Base-by-base conservation (phyloP, 2,888 invertebrate genomes). In the Copidosoma aretas region DNA sequence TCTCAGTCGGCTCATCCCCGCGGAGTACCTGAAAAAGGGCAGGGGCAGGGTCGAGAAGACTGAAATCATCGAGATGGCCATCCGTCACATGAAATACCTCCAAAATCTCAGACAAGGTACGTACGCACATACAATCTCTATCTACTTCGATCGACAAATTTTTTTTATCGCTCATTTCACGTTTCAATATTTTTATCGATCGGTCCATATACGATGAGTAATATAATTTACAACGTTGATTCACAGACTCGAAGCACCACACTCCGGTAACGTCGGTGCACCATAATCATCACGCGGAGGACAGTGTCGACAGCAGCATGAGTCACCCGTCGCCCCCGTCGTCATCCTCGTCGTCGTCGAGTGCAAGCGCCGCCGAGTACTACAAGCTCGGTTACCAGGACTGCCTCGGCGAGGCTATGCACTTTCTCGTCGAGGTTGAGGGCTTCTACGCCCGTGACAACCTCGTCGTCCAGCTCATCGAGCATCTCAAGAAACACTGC, bases 31-130 rank as follows among this genome's bases (percentile, higher is more conserved):
- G 79, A 95, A 97, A 84, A 97, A 97, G 84, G 97, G 97, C 10
- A 90, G 97, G 64, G 97, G 97, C 19, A 88, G 98, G 53, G 94
- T 98, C 60, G 98, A 98, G 84, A 98, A 98, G 86, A 97, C 97
- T 0, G 97, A 98, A 86, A 97, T 98, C 71, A 97, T 98, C 69
- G 97, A 98, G 85, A 96, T 97, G 96, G 97, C 97, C 53, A 97
- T 97, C 73, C 90, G 94, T 67, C 96, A 97, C 80, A 91, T 98
- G 86, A 94, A 95, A 81, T 92, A 92, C 84, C 86, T 98, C 71
- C 95, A 96, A 81, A 91, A 90, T 71, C 86, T 89, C 61, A 82
- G 84, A 61, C 82, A 80, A 75, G 82, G 81, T 39, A 17, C 32
- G 8, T 32, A 32, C 3, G 8, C 32, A n/a, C n/a, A n/a, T n/a